Evolutionary conservation across 1,140 invertebrate species (phyloP).

Genomic region (Brachionus calyciflorus): DNA sequence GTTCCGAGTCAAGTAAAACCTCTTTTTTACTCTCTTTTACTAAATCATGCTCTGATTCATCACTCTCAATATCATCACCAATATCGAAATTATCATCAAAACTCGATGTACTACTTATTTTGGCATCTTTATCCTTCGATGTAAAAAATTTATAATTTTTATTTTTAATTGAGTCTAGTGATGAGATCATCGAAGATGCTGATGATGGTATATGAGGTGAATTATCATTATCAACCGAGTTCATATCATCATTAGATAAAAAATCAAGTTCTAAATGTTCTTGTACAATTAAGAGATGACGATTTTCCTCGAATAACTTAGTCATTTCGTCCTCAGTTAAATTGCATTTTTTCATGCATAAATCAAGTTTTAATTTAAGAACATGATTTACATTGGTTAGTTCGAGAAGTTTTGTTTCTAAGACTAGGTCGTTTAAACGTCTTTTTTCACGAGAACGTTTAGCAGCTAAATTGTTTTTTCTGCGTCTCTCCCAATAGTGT

Average conservation of each 20-base stretch:
- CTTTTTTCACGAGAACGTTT: slow-evolving; percentile 89
- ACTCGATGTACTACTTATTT: slow-evolving; percentile 5
- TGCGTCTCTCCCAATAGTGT: slow-evolving; percentile 89
- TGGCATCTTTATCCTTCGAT: too few relatives aligned
- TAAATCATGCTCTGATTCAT: background rate
- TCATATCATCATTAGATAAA: slow-evolving; percentile 8
- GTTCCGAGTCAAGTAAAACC: too few relatives aligned
- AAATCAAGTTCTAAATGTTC: slow-evolving; percentile 23
- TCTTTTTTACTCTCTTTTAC: background rate
- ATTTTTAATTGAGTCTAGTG: background rate
- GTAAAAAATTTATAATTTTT: too few relatives aligned
- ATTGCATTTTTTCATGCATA: slow-evolving; percentile 32
- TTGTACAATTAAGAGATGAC: slow-evolving; percentile 32
- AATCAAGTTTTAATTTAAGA: slow-evolving; percentile 26
- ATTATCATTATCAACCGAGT: slow-evolving; percentile 21
- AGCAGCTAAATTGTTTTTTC: slow-evolving; percentile 92
- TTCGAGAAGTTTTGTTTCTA: slow-evolving; percentile 44
- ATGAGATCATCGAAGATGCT: background rate
- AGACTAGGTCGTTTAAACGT: slow-evolving; percentile 84
- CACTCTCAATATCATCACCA: slow-evolving; percentile 9
- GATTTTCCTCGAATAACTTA: slow-evolving; percentile 36
- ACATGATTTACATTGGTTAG: slow-evolving; percentile 29
- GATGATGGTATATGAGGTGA: background rate
- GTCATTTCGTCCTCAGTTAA: slow-evolving; percentile 1
- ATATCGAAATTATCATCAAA: slow-evolving; percentile 17